Evolutionary conservation across 2,888 invertebrate genomes (phyloP).

Genomic region (Perizoma affinitatum): DNA sequence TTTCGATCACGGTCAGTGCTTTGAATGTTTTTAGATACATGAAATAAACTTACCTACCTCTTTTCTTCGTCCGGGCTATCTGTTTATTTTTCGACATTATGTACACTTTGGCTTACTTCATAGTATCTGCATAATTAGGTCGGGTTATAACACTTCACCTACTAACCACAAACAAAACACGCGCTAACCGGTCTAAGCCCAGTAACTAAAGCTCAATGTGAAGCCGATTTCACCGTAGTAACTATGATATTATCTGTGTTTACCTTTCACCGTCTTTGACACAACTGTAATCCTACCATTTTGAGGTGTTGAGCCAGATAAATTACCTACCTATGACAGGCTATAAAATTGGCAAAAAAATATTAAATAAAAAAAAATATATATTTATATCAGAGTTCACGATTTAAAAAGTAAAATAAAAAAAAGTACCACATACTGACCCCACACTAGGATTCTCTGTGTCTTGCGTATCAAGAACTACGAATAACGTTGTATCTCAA

Average conservation of each 20-base stretch:
- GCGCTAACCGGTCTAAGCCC: slow-evolving; percentile 20
- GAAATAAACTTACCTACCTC: slow-evolving; percentile 21
- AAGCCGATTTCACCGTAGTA: slow-evolving; percentile 2
- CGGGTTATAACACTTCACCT: slow-evolving; percentile 13
- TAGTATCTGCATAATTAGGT: too few species aligned
- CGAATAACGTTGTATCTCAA: too few species aligned
- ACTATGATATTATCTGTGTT: slow-evolving; percentile 12
- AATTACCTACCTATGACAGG: too few species aligned
- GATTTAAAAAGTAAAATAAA: too few species aligned
- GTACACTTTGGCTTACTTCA: too few species aligned
- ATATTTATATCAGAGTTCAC: too few species aligned
- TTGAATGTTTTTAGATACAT: neutral
- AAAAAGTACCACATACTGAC: neutral
- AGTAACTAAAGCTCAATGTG: slow-evolving; percentile 23
- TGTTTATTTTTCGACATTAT: slow-evolving; percentile 20
- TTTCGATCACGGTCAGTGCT: too few species aligned
- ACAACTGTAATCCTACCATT: slow-evolving; percentile 37
- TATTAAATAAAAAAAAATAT: too few species aligned
- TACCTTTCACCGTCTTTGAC: slow-evolving; percentile 54
- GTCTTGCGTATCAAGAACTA: too few species aligned
- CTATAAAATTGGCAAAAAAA: too few species aligned
- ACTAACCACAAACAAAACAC: slow-evolving; percentile 24
- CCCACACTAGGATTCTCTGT: too few species aligned
- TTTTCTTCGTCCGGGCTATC: slow-evolving; percentile 14
- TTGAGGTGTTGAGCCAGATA: slow-evolving; percentile 13